Base-by-base conservation (phyloP, 2,113 vertebrate genomes). In the Oncorhynchus nerka region DNA sequence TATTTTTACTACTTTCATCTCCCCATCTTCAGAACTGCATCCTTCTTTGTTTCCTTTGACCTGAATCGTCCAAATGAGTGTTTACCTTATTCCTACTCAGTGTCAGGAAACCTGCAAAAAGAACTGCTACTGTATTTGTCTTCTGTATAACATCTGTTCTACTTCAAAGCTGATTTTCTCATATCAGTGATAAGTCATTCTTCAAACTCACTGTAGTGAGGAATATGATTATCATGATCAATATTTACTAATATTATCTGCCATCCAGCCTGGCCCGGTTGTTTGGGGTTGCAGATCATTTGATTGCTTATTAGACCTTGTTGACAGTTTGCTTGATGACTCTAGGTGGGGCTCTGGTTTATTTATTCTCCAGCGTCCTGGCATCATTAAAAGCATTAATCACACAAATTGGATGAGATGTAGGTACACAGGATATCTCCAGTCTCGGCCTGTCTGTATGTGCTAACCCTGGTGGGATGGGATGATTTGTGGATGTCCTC, bases 351-450 rank as follows among this genome's bases (percentile, higher is more conserved):
- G 75, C 67, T 28, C 72, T 66, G 68, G 81, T 89, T 87, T 88
- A 88, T 91, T 78, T 64, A 65, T 87, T 79, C 82, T 87, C 80
- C 77, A 45, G 68, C 24, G 9, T 28, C 13, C 26, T 66, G 15
- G 81, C 71, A 73, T 92, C 90, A 92, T 92, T 91, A 90, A 90
- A 91, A 75, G 65, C 86, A 91, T 91, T 89, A 81, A 90, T 90
- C 90, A 88, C 69, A 26, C 55, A 57, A 20, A 57, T 45, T 45
- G 39, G 9, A 45, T 45, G 39, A 57, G 55, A 57, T 57, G 55
- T 57, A 57, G 20, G 55, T 20, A 57, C 55, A 57, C 55, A 57
- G 39, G 39, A 45, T 45, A 12, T 45, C 39, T 45, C 39, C 9
- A 45, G 39, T 45, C 39, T 9, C 39, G 39, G 11, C 39, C 39